These are phyloP conservation scores for Heliconius ethilla DNA, from an alignment of 2,888 invertebrate species.

Conservation along the genomic window DNA sequence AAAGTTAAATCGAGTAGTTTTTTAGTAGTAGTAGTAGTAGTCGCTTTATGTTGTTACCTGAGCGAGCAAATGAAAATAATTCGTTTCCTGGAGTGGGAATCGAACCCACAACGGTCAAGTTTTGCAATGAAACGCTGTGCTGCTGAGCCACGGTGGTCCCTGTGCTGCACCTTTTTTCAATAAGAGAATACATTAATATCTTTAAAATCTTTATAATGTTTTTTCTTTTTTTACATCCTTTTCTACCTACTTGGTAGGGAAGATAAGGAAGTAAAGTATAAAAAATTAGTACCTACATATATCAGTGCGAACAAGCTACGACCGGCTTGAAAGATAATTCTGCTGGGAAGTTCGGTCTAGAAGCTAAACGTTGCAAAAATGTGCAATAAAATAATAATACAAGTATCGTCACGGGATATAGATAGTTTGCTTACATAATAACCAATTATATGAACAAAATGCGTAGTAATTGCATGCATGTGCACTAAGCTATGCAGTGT, in stretches of 20 bases:
- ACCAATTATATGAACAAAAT: conserved; percentile 16
- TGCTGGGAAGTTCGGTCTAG: not conserved
- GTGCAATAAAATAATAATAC: not conserved
- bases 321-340: not conserved
- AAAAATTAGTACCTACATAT: too few relatives aligned
- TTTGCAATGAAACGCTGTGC: too few relatives aligned
- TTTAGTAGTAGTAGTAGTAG: too few relatives aligned
- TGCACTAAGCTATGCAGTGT: conserved; percentile 25
- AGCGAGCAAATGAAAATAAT: not conserved
- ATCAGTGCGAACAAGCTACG: not conserved
- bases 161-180: too few relatives aligned
- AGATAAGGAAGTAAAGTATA: too few relatives aligned
- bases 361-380: not conserved
- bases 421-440: not conserved
- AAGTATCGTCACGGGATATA: not conserved
- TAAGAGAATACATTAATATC: too few relatives aligned
- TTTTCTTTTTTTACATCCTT: too few relatives aligned
- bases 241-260: too few relatives aligned
- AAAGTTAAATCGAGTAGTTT: not conserved
- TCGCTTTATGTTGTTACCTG: not conserved
- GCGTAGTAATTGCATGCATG: conserved; percentile 11
- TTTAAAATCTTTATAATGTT: too few relatives aligned
- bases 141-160: too few relatives aligned
- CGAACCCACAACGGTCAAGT: not conserved
- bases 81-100: not conserved